Percentiles rank a stretch among this genome's conserved stretches.
phyloP scores from a whole-genome alignment of 2,113 vertebrate genomes.

The Phyllopteryx taeniolatus region DNA sequence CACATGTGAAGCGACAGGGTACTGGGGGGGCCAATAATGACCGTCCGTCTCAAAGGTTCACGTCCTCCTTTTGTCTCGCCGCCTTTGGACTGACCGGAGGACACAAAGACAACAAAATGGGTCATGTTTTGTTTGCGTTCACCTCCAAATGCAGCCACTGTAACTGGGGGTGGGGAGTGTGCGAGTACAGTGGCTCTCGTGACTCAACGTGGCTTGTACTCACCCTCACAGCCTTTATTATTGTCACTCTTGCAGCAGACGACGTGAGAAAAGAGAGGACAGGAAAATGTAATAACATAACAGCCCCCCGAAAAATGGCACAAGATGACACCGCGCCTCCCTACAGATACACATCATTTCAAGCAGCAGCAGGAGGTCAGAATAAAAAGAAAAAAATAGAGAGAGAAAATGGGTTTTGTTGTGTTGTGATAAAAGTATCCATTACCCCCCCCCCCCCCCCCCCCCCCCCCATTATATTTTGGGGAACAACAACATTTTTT shows the following conservation, averaged over 20 bases:
- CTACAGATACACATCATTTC: neutral
- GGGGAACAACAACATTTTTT: too few relatives aligned
- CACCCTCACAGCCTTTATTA: constrained; percentile 34
- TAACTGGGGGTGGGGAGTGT: neutral
- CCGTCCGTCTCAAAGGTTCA: constrained; percentile 25
- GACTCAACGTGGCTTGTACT: constrained; percentile 53
- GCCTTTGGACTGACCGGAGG: constrained; percentile 16
- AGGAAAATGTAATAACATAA: constrained; percentile 10
- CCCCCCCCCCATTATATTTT: too few relatives aligned
- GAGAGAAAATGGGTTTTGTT: neutral
- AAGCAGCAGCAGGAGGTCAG: neutral
- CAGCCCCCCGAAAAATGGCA: constrained; percentile 16
- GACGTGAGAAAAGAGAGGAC: constrained; percentile 15
- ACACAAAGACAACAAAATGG: constrained; percentile 41
- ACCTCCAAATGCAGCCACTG: constrained; percentile 14
- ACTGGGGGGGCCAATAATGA: constrained; percentile 16
- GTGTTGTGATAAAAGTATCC: neutral
- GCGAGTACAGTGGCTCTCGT: constrained; percentile 11
- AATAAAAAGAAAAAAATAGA: neutral
- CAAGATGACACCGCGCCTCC: constrained; percentile 7
- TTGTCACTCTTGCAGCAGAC: constrained; percentile 13
- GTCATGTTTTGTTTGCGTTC: constrained; percentile 54
- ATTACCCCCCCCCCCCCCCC: too few relatives aligned
- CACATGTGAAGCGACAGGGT: constrained; percentile 35
- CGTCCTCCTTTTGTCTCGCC: constrained; percentile 28